A percentile compares a stretch with the other conserved stretches of the same genome.
These are phyloP conservation scores for Cremastinae sp. DNA, from an alignment of 2,888 invertebrate species.

Conservation along the genomic window DNA sequence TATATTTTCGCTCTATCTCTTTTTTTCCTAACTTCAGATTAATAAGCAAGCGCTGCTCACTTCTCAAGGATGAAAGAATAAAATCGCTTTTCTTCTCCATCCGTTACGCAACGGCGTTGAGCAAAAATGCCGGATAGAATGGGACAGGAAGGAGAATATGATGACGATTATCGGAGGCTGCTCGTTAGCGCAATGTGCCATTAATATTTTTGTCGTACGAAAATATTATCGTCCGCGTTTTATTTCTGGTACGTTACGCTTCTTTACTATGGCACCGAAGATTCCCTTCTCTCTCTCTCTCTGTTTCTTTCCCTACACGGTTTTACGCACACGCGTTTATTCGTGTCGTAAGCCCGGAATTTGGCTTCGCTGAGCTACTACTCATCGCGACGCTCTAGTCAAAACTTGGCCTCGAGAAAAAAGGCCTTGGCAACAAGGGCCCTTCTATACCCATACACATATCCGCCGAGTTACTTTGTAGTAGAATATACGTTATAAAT, in stretches of 20 bases:
- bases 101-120: constrained; percentile 60
- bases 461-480: background rate
- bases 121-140: constrained; percentile 50
- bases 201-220: constrained; percentile 8
- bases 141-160: constrained; percentile 35
- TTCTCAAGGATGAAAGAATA: constrained; percentile 56
- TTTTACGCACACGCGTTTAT: background rate
- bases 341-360: constrained; percentile 46
- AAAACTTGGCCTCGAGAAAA: constrained; percentile 49
- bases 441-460: constrained; percentile 23
- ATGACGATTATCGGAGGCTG: background rate
- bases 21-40: background rate
- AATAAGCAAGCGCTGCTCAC: constrained; percentile 9
- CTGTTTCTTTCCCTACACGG: background rate
- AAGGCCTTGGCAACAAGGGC: constrained; percentile 61
- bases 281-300: background rate
- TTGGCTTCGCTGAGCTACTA: constrained; percentile 49
- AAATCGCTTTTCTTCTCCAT: constrained; percentile 32
- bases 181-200: background rate
- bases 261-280: background rate
- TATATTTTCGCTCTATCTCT: constrained; percentile 15
- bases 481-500: constrained; percentile 12
- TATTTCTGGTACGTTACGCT: background rate
- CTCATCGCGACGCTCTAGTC: constrained; percentile 28
- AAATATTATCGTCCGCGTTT: constrained; percentile 3